Evolutionary conservation across 2,888 invertebrate genomes (phyloP).

Genomic region (Drosophila nr. perissopoda): DNA sequence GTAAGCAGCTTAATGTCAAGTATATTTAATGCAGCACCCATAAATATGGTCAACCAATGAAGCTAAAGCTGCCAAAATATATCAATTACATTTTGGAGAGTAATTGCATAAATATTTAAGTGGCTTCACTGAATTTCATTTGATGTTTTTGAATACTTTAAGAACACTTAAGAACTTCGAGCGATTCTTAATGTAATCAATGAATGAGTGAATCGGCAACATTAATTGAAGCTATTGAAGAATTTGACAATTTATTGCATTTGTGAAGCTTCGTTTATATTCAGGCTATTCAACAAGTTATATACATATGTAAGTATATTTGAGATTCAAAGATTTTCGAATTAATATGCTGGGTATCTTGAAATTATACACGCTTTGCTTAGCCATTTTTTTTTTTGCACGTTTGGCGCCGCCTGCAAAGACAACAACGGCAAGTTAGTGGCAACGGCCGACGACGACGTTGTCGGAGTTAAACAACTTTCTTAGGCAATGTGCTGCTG

Average conservation of each 20-base stretch:
- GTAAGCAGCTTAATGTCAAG: neutral
- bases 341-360: conserved; percentile 17
- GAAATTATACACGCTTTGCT: neutral
- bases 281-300: neutral
- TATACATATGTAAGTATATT: no score
- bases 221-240: neutral
- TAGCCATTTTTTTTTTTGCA: conserved; percentile 38
- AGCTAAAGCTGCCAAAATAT: neutral
- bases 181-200: neutral
- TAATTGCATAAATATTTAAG: neutral
- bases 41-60: no score
- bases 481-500: conserved; percentile 62
- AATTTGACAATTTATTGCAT: neutral
- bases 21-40: neutral
- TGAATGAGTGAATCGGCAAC: neutral
- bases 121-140: neutral
- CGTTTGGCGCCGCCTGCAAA: conserved; percentile 74
- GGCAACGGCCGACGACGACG: conserved; percentile 44
- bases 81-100: neutral
- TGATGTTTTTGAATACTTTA: neutral
- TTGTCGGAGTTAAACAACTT: conserved; percentile 79
- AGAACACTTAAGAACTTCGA: neutral
- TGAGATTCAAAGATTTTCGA: neutral
- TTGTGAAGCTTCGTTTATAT: neutral
- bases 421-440: conserved; percentile 66